Percentiles rank a stretch among this genome's conserved stretches.
Evolutionary conservation across 2,113 vertebrate genomes (phyloP).

Genomic region (Syrrhaptes paradoxus): DNA sequence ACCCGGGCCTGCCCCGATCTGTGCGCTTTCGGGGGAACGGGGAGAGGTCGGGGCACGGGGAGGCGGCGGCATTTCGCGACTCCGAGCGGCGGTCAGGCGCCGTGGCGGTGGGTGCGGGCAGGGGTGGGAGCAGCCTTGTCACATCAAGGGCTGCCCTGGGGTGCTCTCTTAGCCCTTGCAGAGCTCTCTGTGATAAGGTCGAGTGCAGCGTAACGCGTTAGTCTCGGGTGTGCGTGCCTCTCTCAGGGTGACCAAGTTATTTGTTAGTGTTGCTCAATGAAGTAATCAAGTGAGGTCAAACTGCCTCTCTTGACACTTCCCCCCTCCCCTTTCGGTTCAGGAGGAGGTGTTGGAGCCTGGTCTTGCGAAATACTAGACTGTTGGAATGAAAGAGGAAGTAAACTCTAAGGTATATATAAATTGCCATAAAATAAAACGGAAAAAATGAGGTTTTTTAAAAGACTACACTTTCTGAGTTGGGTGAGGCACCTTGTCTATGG

Average conservation of each 20-base stretch:
- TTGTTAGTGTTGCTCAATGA: background rate
- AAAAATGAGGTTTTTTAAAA: background rate
- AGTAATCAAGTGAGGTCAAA: background rate
- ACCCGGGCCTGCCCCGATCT: background rate
- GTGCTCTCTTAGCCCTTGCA: background rate
- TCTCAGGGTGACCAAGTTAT: background rate
- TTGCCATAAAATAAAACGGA: background rate
- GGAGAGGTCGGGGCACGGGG: background rate
- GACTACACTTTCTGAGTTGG: background rate
- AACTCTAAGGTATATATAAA: background rate
- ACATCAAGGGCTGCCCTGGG: no score
- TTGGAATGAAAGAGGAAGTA: background rate
- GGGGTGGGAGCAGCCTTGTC: no score
- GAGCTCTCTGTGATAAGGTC: fast-evolving
- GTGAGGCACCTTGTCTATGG: background rate
- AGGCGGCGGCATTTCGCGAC: background rate
- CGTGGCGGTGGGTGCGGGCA: background rate
- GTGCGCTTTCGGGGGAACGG: background rate
- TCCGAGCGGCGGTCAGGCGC: fast-evolving
- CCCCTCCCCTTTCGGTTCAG: background rate
- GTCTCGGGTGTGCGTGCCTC: fast-evolving
- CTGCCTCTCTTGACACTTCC: no score
- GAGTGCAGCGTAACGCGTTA: fast-evolving
- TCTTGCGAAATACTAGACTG: background rate
- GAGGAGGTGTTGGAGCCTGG: background rate